Base-by-base conservation (phyloP, 2,113 vertebrate genomes). In the Entomyzon cyanotis region DNA sequence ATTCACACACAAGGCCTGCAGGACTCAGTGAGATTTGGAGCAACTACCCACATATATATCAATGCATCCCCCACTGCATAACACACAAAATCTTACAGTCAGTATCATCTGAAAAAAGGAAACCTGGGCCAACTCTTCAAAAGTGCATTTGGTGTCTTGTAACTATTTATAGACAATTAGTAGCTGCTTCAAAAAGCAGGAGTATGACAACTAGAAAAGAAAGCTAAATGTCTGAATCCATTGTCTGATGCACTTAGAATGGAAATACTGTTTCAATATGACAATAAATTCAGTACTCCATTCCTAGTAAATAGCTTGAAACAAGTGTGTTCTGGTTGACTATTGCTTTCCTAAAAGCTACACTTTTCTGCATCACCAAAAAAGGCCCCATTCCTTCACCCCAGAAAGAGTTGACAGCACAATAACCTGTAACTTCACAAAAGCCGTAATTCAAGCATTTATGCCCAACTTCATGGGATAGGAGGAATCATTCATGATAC, bases 21-120 rank as follows among this genome's bases (percentile, higher is more conserved):
- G 28, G 18, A 41, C 24, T 7, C 46, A 56, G 25, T 3, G 2
- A 30, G 31, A 91, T 52, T 39, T 75, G 41, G 27, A 56, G 41
- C 18, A 24, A 67, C 39, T 71, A 58, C 3, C 11, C 41, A 87
- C 0, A 0, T 8, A 39, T 5, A 8, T 23, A 62, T 68, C 20
- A 42, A 20, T 46, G 35, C 19, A 30, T 39, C 5, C 19, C 9
- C 19, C 21, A 5, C 19, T 41, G 28, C 24, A 28, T 46, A 83
- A 71, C 11, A 46, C 21, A 73, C 8, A 65, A 56, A 56, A 62
- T 60, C 49, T 74, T 62, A 65, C 23, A 65, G 42, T 44, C 52
- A 12, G 2, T 62, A 62, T 15, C 8, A 18, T n/a, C 15, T 31
- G 39, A 84, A 11, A 46, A 56, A 87, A 84, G 20, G 35, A 58